Base-by-base conservation (phyloP, 2,888 invertebrate genomes). In the Synergus itoensis region DNA sequence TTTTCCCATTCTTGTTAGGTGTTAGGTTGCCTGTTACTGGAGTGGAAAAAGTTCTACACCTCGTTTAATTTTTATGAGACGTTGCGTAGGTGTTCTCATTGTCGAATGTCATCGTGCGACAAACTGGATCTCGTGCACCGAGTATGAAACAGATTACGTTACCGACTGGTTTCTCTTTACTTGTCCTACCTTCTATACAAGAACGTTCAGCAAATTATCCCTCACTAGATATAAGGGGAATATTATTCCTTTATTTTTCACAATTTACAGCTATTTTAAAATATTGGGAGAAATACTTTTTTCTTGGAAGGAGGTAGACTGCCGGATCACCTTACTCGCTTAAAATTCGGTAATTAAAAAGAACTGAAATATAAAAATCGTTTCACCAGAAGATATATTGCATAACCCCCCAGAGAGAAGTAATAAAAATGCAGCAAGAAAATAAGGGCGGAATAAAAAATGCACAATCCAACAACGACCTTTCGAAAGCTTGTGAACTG, bases 51-150 rank as follows among this genome's bases (percentile, higher is more conserved):
- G 79, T 80, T 81, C 80, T 80, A 81, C 80, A 80, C 82, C 83
- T 77, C 81, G 79, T 80, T 79, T 83, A 64, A 76, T 79, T 81
- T 81, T 84, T 79, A 81, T 78, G 83, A 84, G 84, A 80, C 77
- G 80, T 84, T 85, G 87, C 88, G 86, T 86, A 85, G 87, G 87
- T 86, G 85, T 86, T 80, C 81, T 83, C 85, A 86, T 89, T 89
- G 87, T 88, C 84, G 83, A 84, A 85, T 86, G 86, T 86, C 87
- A 88, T 82, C 87, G 85, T 84, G 82, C 82, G 87, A 83, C 86
- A 87, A 88, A 87, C 84, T 88, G 86, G 86, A 87, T 88, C 88
- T 88, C 85, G 85, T 86, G 87, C 86, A 85, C 83, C 78, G 85
- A 84, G 85, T 82, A 86, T 83, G 86, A 84, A 87, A 86, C 85